Conservation (phyloP, 2,113 vertebrate genomes). For the Syngnathus typhle region DNA sequence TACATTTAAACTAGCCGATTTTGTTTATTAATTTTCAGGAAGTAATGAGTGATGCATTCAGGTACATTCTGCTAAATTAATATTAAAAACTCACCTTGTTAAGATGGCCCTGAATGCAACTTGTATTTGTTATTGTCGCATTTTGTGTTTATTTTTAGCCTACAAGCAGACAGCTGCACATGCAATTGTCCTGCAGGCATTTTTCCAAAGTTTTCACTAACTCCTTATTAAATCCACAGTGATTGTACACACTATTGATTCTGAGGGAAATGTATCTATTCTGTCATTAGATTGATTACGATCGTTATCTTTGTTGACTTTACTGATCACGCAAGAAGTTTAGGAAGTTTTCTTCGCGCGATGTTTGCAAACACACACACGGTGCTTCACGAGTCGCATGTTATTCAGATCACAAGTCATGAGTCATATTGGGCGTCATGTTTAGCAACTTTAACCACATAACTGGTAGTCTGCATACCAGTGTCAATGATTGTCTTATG, state of each 20-base stretch:
- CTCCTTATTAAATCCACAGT: background rate
- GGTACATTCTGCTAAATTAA: background rate
- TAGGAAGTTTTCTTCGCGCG: background rate
- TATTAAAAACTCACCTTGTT: background rate
- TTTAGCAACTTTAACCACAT: no score
- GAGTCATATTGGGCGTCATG: background rate
- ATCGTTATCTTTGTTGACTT: background rate
- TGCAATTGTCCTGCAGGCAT: background rate
- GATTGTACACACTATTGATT: background rate
- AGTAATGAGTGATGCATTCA: background rate
- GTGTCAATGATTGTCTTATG: background rate
- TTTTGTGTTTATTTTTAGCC: slow-evolving; percentile 2
- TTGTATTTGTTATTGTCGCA: background rate
- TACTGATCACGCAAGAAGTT: background rate
- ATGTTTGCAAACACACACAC: background rate
- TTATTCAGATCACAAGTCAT: background rate
- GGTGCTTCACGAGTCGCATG: background rate
- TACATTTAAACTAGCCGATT: background rate
- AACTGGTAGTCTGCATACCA: background rate
- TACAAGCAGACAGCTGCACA: background rate
- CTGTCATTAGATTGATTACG: background rate
- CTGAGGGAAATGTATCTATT: background rate
- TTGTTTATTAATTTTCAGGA: background rate
- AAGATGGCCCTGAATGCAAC: background rate
- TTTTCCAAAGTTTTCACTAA: background rate